These are phyloP conservation scores for Mycogona germanica DNA, from an alignment of 2,888 invertebrate species.

Conservation along the genomic window DNA sequence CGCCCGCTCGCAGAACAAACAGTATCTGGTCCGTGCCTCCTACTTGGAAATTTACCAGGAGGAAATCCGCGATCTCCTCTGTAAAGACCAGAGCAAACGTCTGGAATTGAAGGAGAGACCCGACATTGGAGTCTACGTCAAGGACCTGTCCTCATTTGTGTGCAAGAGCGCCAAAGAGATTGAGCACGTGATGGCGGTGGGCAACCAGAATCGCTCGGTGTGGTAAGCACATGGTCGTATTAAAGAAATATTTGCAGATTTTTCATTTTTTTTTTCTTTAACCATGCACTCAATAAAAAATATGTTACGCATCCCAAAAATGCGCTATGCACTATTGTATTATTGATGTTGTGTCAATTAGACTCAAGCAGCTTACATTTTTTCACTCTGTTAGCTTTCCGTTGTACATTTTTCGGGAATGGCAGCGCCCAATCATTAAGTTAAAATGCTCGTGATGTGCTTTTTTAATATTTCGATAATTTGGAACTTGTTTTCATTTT, in stretches of 20 bases:
- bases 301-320: too few relatives aligned
- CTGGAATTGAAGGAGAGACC: conserved; percentile 63
- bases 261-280: too few relatives aligned
- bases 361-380: too few relatives aligned
- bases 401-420: too few relatives aligned
- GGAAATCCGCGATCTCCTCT: conserved; percentile 51
- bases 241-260: not conserved
- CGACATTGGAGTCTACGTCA: conserved; percentile 84
- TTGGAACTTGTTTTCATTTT: too few relatives aligned
- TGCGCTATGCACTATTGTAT: too few relatives aligned
- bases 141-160: conserved; percentile 85
- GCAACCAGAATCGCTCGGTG: conserved; percentile 88
- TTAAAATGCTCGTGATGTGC: too few relatives aligned
- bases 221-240: conserved; percentile 39
- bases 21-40: conserved; percentile 90
- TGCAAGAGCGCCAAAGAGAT: conserved; percentile 92
- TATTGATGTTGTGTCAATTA: too few relatives aligned
- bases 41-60: conserved; percentile 93
- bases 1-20: conserved; percentile 75
- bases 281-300: too few relatives aligned
- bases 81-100: conserved; percentile 52
- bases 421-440: too few relatives aligned
- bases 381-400: too few relatives aligned
- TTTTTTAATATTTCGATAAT: too few relatives aligned
- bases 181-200: conserved; percentile 80